These are phyloP conservation scores for Psophia crepitans DNA, from an alignment of 2,113 vertebrate genomes.

Conservation along the genomic window DNA sequence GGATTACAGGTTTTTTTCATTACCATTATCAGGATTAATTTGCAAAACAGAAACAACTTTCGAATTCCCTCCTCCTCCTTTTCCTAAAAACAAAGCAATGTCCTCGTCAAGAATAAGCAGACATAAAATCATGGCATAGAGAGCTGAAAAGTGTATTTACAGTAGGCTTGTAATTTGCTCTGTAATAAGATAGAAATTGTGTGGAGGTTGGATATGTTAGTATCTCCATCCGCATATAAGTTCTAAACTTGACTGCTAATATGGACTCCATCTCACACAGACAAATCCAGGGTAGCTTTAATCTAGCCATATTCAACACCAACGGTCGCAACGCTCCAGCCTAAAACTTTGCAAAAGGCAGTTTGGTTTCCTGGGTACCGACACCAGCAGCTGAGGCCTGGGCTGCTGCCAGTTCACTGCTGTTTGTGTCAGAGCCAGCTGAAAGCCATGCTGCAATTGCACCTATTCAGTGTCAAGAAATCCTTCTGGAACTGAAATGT, in stretches of 20 bases:
- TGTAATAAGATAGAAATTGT: not conserved
- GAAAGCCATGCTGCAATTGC: not conserved
- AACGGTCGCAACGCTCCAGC: not conserved
- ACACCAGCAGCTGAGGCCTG: not conserved
- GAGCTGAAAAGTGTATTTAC: not conserved
- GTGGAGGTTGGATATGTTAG: not conserved
- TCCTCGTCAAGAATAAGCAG: not conserved
- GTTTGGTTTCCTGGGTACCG: not conserved
- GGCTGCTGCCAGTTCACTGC: not conserved
- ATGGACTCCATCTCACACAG: not conserved
- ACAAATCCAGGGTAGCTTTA: not conserved
- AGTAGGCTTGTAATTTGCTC: not conserved
- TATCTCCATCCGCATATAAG: not conserved
- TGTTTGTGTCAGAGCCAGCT: not conserved
- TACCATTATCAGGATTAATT: not conserved
- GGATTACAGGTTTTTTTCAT: not conserved
- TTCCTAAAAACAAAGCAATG: not conserved
- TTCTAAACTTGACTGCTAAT: not conserved
- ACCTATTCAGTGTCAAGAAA: not conserved
- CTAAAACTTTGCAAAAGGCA: not conserved
- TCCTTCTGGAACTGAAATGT: not conserved
- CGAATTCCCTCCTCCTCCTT: rapidly evolving
- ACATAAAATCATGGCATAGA: not conserved
- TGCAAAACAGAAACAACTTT: not conserved
- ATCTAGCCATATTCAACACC: not conserved